Conservation (phyloP, 2,888 invertebrate species). For the Eilema griseolum region DNA sequence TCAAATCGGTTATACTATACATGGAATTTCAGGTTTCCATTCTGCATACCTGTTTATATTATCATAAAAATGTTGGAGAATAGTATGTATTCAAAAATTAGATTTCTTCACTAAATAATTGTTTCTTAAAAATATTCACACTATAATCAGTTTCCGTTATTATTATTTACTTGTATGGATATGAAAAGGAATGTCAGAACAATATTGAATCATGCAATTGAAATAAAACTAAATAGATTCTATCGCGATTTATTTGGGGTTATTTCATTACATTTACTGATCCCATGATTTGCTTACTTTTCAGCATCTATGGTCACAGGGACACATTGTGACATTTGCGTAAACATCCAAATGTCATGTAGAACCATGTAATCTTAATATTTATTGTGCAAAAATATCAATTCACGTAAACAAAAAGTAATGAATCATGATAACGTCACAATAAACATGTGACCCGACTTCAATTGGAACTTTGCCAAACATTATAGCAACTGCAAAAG, state of each 20-base stretch:
- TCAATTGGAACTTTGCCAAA: slow-evolving; percentile 68
- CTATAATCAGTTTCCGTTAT: no score
- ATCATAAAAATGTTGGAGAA: not conserved
- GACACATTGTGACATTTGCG: not conserved
- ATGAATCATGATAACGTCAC: slow-evolving; percentile 65
- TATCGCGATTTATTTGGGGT: not conserved
- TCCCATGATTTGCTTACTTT: not conserved
- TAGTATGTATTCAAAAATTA: not conserved
- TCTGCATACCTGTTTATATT: no score
- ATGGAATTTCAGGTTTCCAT: not conserved
- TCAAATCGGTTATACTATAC: no score
- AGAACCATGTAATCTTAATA: slow-evolving; percentile 44
- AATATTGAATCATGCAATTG: not conserved
- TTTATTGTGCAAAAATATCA: slow-evolving; percentile 60
- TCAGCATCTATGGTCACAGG: not conserved
- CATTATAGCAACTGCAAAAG: slow-evolving; percentile 47
- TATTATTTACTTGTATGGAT: no score
- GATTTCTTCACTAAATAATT: not conserved
- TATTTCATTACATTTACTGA: not conserved
- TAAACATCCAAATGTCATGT: not conserved
- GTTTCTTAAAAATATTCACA: not conserved
- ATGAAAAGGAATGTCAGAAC: not conserved
- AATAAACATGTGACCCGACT: slow-evolving; percentile 68
- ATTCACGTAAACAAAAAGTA: slow-evolving; percentile 59
- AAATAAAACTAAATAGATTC: no score